Evolutionary conservation across 2,888 invertebrate genomes (phyloP).

Genomic region (Myopa testacea): DNA sequence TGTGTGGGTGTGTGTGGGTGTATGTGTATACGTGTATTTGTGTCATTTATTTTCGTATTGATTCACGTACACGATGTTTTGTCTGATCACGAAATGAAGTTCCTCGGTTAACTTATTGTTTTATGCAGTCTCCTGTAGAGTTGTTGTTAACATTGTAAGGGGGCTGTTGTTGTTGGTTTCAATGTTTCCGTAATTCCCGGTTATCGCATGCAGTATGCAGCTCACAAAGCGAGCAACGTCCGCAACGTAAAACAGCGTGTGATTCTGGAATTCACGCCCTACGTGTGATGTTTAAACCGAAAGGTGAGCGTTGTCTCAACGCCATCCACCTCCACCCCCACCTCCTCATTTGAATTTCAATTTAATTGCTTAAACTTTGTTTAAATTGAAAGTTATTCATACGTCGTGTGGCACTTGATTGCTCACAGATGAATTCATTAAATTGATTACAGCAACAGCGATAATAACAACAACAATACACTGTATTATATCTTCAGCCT

Average conservation of each 20-base stretch:
- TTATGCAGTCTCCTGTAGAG: not conserved
- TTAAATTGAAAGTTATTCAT: not conserved
- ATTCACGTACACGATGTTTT: not conserved
- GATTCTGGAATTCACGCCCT: too few species aligned
- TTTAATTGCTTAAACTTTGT: not conserved
- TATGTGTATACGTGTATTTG: not conserved
- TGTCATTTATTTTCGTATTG: not conserved
- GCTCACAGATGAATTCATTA: not conserved
- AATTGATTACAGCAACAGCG: not conserved
- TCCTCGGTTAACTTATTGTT: not conserved
- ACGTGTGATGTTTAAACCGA: too few species aligned
- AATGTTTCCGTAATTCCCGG: too few species aligned
- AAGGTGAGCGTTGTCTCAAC: too few species aligned
- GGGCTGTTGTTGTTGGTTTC: conserved; percentile 1
- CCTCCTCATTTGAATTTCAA: too few species aligned
- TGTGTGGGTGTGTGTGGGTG: not conserved
- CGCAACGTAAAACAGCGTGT: not conserved
- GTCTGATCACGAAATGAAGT: not conserved
- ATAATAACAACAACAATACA: not conserved
- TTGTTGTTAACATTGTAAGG: not conserved
- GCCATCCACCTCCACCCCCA: too few species aligned
- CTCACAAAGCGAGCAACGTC: too few species aligned
- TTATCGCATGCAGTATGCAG: too few species aligned
- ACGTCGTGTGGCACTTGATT: too few species aligned
- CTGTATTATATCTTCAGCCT: not conserved